Base-by-base conservation (phyloP, 2,113 vertebrate species). In the Ranitomeya variabilis region DNA sequence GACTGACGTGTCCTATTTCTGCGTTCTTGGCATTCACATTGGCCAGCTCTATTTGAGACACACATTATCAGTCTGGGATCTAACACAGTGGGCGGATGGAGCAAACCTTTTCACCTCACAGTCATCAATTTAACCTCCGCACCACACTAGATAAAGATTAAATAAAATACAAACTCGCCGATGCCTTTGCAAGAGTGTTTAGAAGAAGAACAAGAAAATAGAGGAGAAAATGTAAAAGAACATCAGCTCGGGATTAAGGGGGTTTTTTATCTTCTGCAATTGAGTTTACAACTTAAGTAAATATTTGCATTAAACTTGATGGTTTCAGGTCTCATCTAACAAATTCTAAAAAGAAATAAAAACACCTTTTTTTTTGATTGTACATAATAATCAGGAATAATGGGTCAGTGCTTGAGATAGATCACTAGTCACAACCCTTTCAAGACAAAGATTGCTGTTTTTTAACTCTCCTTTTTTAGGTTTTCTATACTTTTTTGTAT, bases 21-120 rank as follows among this genome's bases (percentile, higher is more conserved):
- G 64, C 23, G 64, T 71, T 87, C 64, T 67, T 71, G 79, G 80
- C 78, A 80, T 71, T 87, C 86, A 87, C 62, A 81, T 81, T 71
- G 55, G 64, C 64, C 21, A 57, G 78, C 77, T 69, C 80, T 87
- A 87, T 87, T 26, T 71, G 67, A 87, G 86, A 73, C 64, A 69
- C 86, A 59, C 64, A 81, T 81, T 87, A 87, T 87, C 86, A 87
- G 86, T 81, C 78, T 80, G 64, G 52, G 64, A 87, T 87, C 86
- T 87, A 73, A 83, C 79, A 74, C 18, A 57, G 87, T 73, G 67
- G 69, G 87, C 59, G 87, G 87, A 76, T 88, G 55, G 83, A 74
- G 57, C 26, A 23, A 88, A 76, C 69, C 80, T 88, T 66, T 84
- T 88, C 80, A 83, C 80, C 71, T 77, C 37, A 88, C 57, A 66